phyloP scores from a whole-genome alignment of 64 coral and sea anemone genomes.

The Pocillopora damicornis region DNA sequence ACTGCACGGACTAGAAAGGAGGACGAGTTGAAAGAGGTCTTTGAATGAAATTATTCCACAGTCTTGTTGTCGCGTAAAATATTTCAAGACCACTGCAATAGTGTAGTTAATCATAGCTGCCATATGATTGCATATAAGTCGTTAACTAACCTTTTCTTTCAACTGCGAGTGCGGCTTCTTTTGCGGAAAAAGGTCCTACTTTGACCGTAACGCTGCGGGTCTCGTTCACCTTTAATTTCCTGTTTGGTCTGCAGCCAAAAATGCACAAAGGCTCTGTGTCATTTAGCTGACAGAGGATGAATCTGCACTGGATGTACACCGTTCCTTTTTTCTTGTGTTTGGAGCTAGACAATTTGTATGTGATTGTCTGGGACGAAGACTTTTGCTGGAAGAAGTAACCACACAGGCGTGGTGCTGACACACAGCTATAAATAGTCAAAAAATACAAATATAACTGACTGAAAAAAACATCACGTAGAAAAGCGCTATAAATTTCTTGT shows the following conservation, averaged over 20 bases:
- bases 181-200: neutral
- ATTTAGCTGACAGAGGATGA: neutral
- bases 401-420: neutral
- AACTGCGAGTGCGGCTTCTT: neutral
- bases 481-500: neutral
- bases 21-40: too few relatives aligned
- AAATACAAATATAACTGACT: neutral
- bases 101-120: neutral
- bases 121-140: neutral
- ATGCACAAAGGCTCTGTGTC: neutral
- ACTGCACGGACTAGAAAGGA: too few relatives aligned
- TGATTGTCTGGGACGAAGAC: neutral
- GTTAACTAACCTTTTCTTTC: constrained; percentile 1
- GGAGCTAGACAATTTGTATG: neutral
- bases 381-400: neutral
- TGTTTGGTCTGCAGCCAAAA: neutral
- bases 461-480: neutral
- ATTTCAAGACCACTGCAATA: too few relatives aligned
- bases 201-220: neutral
- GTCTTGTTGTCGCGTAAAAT: too few relatives aligned
- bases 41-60: too few relatives aligned
- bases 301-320: neutral
- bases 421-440: constrained; percentile 1
- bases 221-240: neutral
- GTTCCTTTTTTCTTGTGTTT: neutral